Base-by-base conservation (phyloP, 2,797 vertebrate species). In the Rhincodon typus region DNA sequence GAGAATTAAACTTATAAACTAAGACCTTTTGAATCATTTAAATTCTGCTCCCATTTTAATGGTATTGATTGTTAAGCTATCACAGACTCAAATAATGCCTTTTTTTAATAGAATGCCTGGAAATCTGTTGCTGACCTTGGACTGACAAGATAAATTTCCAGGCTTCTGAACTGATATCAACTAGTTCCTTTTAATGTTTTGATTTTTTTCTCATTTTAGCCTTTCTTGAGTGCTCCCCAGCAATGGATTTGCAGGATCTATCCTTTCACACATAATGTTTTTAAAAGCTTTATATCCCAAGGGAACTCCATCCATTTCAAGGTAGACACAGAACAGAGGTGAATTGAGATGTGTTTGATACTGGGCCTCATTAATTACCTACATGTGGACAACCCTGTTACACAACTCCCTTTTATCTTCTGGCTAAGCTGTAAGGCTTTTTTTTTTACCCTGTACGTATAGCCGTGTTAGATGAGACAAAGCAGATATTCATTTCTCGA, bases 21-120 rank as follows among this genome's bases (percentile, higher is more conserved):
- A 97, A 97, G 98, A 98, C 97, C 97, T 97, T 84, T 97, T 97
- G 98, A 98, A 98, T 97, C 97, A 97, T 98, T 95, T 98, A 98
- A 98, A 98, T 98, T 98, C 98, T 97, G 96, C 97, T 97, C 97
- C 97, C 96, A 97, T 98, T 98, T 97, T 97, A 97, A 97, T 97
- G 98, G 97, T 98, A 98, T 99, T 98, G 98, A 99, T 98, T 97
- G 96, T 96, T 97, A 97, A 97, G 98, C 97, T 97, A 98, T 97
- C 96, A 96, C 97, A 96, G 96, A 97, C 97, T 97, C 66, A 97
- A 98, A 98, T 97, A 97, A 98, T 97, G 97, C 97, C 97, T 98
- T 97, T 34, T 34, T 98, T 97, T n/a, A n/a, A n/a, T n/a, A n/a
- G n/a, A n/a, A n/a, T n/a, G n/a, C n/a, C n/a, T n/a, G n/a, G n/a